Evolutionary conservation across 2,797 vertebrate species (phyloP).

Genomic region (Takifugu rubripes): DNA sequence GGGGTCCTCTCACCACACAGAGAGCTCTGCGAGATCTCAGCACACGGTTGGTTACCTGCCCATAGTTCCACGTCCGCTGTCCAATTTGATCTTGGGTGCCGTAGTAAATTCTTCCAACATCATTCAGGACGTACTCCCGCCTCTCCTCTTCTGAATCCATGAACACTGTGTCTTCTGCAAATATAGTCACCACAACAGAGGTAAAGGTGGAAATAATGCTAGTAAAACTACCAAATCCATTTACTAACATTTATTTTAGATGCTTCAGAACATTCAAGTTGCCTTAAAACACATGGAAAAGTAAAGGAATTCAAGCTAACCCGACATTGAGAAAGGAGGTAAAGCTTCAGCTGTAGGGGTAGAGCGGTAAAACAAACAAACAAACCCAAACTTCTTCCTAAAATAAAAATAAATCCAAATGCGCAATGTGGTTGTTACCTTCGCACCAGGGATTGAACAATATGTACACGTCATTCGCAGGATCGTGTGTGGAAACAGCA

Average conservation of each 20-base stretch:
- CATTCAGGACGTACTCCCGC: constrained; percentile 85
- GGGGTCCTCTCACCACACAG: background rate
- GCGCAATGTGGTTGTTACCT: background rate
- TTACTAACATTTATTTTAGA: no score
- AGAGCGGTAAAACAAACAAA: no score
- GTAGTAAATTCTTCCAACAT: constrained; percentile 82
- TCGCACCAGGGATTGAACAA: constrained; percentile 91
- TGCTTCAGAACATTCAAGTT: no score
- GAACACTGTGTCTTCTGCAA: constrained; percentile 80
- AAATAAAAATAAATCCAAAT: background rate
- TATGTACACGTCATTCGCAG: constrained; percentile 77
- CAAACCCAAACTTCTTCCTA: background rate
- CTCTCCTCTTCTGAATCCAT: constrained; percentile 79
- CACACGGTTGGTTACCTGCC: constrained; percentile 73
- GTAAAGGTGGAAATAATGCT: no score
- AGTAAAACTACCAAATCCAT: no score
- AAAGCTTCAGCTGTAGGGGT: no score
- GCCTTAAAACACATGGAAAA: no score
- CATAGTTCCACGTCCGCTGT: constrained; percentile 84
- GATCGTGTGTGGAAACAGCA: constrained; percentile 59
- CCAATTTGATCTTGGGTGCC: constrained; percentile 84
- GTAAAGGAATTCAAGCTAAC: no score
- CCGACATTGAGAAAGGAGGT: no score
- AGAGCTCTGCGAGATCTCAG: background rate
- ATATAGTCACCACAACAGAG: background rate